Evolutionary conservation across 1,140 invertebrate genomes (phyloP).

Genomic region (Linepithema humile): DNA sequence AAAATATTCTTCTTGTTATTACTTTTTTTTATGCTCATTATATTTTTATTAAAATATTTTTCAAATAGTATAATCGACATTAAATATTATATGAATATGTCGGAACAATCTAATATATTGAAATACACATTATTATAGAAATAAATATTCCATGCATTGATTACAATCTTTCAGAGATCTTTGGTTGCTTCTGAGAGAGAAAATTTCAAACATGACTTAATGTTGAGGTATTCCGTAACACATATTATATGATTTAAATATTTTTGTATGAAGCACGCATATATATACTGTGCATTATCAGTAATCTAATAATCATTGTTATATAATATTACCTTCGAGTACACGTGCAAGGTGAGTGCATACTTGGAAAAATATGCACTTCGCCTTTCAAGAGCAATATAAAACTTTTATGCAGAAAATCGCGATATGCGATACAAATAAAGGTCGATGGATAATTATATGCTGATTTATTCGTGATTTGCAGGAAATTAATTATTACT

Average conservation of each 20-base stretch:
- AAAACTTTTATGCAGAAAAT: constrained; percentile 9
- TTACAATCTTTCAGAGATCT: background rate
- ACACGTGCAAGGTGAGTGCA: background rate
- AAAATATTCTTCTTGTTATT: too few species aligned
- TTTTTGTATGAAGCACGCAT: background rate
- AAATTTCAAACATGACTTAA: background rate
- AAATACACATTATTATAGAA: background rate
- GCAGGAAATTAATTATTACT: constrained; percentile 12
- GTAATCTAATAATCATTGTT: background rate
- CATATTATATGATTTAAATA: background rate
- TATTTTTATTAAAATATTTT: background rate
- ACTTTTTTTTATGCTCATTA: background rate
- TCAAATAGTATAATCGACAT: background rate
- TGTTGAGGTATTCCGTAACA: background rate
- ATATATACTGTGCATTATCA: background rate
- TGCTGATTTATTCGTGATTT: constrained; percentile 19
- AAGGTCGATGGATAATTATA: constrained; percentile 11
- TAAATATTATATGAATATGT: background rate
- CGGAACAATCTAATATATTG: background rate
- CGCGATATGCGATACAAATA: constrained; percentile 14
- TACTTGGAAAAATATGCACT: background rate
- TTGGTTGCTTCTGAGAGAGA: background rate
- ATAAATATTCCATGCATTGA: background rate
- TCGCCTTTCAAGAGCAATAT: background rate
- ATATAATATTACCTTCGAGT: background rate